Conservation (phyloP, 2,797 vertebrate genomes). For the Sebastes diploproa region DNA sequence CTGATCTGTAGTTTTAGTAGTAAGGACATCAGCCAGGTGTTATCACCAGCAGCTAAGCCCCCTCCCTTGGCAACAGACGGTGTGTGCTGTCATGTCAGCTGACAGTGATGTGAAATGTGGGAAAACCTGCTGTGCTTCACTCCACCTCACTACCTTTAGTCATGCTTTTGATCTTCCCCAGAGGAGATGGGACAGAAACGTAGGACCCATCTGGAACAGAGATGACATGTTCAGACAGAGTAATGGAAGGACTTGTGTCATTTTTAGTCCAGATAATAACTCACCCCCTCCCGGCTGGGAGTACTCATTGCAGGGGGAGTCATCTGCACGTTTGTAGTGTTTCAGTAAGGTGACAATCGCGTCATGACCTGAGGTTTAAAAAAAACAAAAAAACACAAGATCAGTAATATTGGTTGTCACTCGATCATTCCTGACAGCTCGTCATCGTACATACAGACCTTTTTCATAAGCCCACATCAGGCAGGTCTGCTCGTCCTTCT, state of each 20-base stretch:
- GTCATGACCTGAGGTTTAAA: conserved; percentile 85
- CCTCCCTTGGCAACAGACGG: conserved; percentile 30
- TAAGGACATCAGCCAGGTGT: neutral
- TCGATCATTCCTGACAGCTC: neutral
- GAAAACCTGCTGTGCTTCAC: conserved; percentile 16
- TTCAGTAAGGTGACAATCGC: conserved; percentile 96
- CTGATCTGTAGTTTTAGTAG: neutral
- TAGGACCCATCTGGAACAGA: conserved; percentile 91
- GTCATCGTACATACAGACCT: conserved; percentile 75
- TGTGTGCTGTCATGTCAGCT: conserved; percentile 23
- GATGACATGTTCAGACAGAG: neutral
- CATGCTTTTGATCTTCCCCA: conserved; percentile 98
- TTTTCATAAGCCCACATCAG: conserved; percentile 99
- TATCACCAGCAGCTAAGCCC: conserved; percentile 6
- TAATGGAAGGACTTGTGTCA: neutral
- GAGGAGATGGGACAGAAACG: conserved; percentile 93
- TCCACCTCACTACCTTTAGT: conserved; percentile 90
- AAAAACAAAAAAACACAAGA: neutral
- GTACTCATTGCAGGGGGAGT: conserved; percentile 94
- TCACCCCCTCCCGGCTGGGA: conserved; percentile 97
- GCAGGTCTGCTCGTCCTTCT: conserved; percentile 97
- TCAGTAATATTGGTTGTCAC: neutral
- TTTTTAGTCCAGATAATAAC: conserved; percentile 13
- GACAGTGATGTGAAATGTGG: conserved; percentile 37
- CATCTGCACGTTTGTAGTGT: conserved; percentile 94